Base-by-base conservation (phyloP, 2,797 vertebrate species). In the Chaenodraco wilsoni region DNA sequence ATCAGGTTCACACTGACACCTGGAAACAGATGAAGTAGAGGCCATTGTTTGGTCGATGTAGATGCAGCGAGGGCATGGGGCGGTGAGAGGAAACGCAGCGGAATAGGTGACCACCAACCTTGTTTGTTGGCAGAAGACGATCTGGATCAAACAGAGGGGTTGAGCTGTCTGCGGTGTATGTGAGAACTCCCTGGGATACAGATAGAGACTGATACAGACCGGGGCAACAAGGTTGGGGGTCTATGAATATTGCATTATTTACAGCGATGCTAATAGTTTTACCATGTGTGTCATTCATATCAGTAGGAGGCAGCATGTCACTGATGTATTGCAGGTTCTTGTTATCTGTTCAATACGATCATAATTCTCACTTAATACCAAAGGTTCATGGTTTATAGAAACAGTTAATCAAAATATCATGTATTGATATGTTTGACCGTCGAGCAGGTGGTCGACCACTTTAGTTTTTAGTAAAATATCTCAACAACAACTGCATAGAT, bases 1-100 rank as follows among this genome's bases (percentile, higher is more conserved):
- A 87, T 82, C 79, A 76, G 76, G 84, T 86, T 87, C 61, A 60
- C 48, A 21, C 59, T 90, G 88, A 91, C 90, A 93, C 91, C 90
- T 92, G 88, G 84, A 87, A 83, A 80, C 74, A 31, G 83, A 90
- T 89, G 84, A 84, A 84, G 78, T 63, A 78, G 80, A 79, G 46
- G 37, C 66, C 4, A 89, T 90, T 92, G 89, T 91, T 72, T 82
- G 65, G 51, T 66, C 79, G 84, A 83, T 87, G 63, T 48, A 78
- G 67, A 85, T 62, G 14, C 58, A 58, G 74, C 74, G 56, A 60
- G 82, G 81, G 46, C 76, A 71, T 67, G 58, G 73, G 68, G 81
- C 5, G 19, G 56, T 45, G 57, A 78, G 70, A 69, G 81, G 82
- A 79, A 68, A 62, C 45, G 44, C 33, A 51, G 68, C 49, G 52